phyloP scores from a whole-genome alignment of 2,113 vertebrate species.

The Daubentonia madagascariensis region DNA sequence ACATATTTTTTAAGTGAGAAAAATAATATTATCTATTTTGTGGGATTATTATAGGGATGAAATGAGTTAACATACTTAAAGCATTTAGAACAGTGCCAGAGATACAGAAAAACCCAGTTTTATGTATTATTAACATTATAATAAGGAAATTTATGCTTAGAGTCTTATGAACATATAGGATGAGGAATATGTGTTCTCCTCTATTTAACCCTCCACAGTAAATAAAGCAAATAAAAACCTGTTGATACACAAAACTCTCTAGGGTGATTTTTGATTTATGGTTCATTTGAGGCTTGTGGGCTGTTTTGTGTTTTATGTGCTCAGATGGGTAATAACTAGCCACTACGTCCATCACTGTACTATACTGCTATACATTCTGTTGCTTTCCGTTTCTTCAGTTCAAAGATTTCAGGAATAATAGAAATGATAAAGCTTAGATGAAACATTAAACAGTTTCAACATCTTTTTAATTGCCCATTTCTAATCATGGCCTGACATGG shows the following conservation, averaged over 20 bases:
- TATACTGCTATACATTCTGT: not conserved
- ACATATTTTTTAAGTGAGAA: conserved; percentile 14
- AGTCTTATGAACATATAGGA: not conserved
- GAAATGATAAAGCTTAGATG: not conserved
- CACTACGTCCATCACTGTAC: not conserved
- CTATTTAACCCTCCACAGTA: not conserved
- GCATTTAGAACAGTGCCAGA: not conserved
- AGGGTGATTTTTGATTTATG: not conserved
- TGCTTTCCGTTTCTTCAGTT: not conserved
- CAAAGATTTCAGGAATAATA: not conserved
- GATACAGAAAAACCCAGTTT: not conserved
- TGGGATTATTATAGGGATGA: not conserved
- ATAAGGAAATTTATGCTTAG: not conserved
- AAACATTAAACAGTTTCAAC: not conserved
- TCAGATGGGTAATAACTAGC: not conserved
- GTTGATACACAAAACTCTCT: not conserved
- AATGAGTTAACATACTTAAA: not conserved
- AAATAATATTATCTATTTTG: not conserved
- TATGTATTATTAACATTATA: not conserved
- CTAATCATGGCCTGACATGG: not conserved
- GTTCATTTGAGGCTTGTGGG: not conserved
- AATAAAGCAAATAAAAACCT: not conserved
- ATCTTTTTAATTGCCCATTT: not conserved
- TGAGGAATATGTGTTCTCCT: not conserved
- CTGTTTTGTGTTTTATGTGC: not conserved